A percentile compares a stretch with the other conserved stretches of the same genome.
These are phyloP conservation scores for Leptobrachium ailaonicum DNA, from an alignment of 2,113 vertebrate species.

Conservation along the genomic window DNA sequence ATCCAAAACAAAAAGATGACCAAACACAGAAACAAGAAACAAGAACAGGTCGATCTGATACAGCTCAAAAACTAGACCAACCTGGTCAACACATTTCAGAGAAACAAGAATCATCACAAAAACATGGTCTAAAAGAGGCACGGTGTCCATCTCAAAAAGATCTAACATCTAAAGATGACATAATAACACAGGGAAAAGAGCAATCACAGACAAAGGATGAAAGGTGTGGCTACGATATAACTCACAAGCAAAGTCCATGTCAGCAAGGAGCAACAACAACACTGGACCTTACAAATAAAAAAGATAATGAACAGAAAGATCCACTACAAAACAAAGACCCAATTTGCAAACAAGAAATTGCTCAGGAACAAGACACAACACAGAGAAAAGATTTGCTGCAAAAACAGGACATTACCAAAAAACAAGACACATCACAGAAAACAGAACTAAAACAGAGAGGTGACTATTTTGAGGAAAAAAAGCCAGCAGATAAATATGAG, in stretches of 20 bases:
- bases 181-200: neutral
- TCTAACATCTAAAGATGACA: neutral
- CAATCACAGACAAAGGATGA: neutral
- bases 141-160: neutral
- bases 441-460: neutral
- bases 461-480: neutral
- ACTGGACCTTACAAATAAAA: neutral
- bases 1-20: too few relatives aligned
- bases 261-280: neutral
- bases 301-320: neutral
- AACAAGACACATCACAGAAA: slow-evolving; percentile 3
- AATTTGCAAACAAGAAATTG: neutral
- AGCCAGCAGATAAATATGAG: neutral
- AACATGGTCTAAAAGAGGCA: neutral
- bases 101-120: neutral
- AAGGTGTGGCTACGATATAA: too few relatives aligned
- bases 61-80: neutral
- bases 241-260: too few relatives aligned
- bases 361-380: neutral
- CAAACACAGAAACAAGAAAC: too few relatives aligned
- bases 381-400: neutral
- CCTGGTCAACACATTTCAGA: neutral
- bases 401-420: neutral
- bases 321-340: neutral
- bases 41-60: neutral